Conservation (phyloP, 2,888 invertebrate genomes). For the Acheta domesticus region DNA sequence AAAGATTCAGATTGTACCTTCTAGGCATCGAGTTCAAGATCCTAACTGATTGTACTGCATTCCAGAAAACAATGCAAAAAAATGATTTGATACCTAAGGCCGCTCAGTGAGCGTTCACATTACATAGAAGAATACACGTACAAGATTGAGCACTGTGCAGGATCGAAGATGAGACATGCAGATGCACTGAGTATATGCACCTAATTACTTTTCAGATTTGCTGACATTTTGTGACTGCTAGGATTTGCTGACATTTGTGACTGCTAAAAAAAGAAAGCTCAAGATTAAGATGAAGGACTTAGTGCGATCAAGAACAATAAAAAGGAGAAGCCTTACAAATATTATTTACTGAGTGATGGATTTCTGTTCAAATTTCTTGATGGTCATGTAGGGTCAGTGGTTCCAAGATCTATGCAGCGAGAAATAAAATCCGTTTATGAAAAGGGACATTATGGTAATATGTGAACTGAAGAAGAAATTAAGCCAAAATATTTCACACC, state of each 20-base stretch:
- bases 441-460: background rate
- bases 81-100: background rate
- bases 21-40: too few relatives aligned
- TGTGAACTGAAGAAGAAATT: background rate
- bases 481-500: background rate
- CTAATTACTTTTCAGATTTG: background rate
- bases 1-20: too few relatives aligned
- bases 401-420: background rate
- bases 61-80: background rate
- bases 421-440: background rate
- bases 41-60: too few relatives aligned
- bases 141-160: background rate
- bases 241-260: background rate
- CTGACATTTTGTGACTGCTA: background rate
- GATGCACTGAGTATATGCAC: background rate
- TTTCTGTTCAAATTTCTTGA: background rate
- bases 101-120: background rate
- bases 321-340: background rate
- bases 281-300: background rate
- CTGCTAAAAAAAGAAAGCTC: background rate
- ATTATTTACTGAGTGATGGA: background rate
- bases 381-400: background rate
- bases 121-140: background rate
- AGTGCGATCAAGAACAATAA: background rate
- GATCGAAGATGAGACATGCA: background rate